A percentile compares a stretch with the other conserved stretches of the same genome.
phyloP scores from a whole-genome alignment of 2,113 vertebrate species.

The Madoqua kirkii region DNA sequence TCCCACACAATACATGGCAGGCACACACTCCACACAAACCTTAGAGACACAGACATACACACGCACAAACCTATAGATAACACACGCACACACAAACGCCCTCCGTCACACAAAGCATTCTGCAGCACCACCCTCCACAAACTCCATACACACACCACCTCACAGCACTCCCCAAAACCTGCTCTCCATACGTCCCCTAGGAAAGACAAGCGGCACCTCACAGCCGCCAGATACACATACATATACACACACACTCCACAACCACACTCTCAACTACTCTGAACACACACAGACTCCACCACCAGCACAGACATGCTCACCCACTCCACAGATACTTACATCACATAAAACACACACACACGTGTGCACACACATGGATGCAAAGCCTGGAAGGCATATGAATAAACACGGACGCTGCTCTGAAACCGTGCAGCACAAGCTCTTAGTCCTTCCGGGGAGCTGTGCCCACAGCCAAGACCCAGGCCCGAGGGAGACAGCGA shows the following conservation, averaged over 20 bases:
- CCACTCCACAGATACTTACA: background rate
- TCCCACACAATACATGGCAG: rapidly evolving
- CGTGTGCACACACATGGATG: background rate
- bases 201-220: background rate
- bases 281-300: background rate
- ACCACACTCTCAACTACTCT: background rate
- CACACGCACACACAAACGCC: background rate
- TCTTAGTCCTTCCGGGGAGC: background rate
- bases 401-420: background rate
- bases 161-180: background rate
- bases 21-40: background rate
- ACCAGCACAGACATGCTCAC: background rate
- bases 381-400: background rate
- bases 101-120: background rate
- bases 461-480: background rate
- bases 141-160: background rate
- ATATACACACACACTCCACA: background rate
- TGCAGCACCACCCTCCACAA: background rate
- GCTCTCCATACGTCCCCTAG: rapidly evolving
- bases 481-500: background rate
- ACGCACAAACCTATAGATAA: background rate
- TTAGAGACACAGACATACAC: background rate
- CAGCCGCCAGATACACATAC: background rate
- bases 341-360: background rate
- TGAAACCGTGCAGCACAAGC: background rate